Evolutionary conservation across 53 echinoderm and acorn worm genomes (phyloP), one percentile per base, ranked within the genome.

Genomic region (Hippasteria phrygiana): DNA sequence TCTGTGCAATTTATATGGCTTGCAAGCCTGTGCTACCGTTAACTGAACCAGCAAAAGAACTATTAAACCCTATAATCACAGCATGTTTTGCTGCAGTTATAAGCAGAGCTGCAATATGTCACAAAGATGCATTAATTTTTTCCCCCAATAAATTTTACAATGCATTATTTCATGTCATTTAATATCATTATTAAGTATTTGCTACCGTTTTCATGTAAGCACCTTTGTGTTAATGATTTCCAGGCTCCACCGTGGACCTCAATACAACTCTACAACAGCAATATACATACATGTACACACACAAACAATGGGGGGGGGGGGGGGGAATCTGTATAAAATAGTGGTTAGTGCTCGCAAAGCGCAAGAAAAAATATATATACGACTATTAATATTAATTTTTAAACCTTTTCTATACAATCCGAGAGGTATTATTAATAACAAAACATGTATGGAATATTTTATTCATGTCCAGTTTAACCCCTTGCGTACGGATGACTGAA

Each of bases 281-380:
- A 59, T 59, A 59, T 59, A 78, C 78, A 77, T 2, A 55, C 51
- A 38, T 22, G 55, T 12, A 55, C 39, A 42, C 40, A 87, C 22
- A 51, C 12, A 0, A n/a, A n/a, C n/a, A n/a, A n/a, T n/a, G n/a
- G n/a, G n/a, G n/a, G n/a, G n/a, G n/a, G n/a, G n/a, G n/a, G n/a
- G n/a, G 59, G 59, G 26, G 18, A 55, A 55, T 7, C 26, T 59
- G 26, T 26, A 20, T 17, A 59, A 59, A 56, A 24, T 12, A 85
- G 32, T 43, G 18, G 36, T 32, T 18, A 42, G 35, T 18, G 16
- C 71, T 32, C 17, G 71, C 51, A 65, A 51, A 66, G 51, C 84
- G 69, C 24, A 74, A 45, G 55, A 87, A 87, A 73, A 73, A 73
- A 74, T 54, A 55, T 53, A 73, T 72, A 87, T 72, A 87, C 48